phyloP scores from a whole-genome alignment of 64 coral and sea anemone species.

The Hydrozoanthus tunicans region DNA sequence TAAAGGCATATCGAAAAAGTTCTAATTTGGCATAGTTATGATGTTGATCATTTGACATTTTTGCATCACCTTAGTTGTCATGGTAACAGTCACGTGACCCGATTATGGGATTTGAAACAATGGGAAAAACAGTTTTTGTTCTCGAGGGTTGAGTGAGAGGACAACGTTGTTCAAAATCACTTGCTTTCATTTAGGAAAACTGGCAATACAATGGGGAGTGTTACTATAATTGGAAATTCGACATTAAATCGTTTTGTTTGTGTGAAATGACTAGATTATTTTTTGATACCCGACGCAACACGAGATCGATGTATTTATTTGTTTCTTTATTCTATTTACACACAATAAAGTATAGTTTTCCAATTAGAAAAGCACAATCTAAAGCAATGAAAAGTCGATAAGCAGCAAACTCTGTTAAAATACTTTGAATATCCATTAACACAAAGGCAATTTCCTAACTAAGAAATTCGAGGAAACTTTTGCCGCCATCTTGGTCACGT shows the following conservation, averaged over 20 bases:
- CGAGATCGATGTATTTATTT: slow-evolving; percentile 28
- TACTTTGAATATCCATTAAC: neutral
- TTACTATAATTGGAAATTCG: slow-evolving; percentile 22
- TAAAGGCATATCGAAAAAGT: neutral
- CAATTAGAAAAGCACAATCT: slow-evolving; percentile 27
- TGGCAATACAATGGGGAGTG: neutral
- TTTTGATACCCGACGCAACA: slow-evolving; percentile 4
- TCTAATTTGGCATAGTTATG: slow-evolving; percentile 3
- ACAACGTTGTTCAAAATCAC: slow-evolving; percentile 32
- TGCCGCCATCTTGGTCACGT: slow-evolving; percentile 1
- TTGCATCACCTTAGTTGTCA: neutral
- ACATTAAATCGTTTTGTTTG: slow-evolving; percentile 14
- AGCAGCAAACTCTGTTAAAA: slow-evolving; percentile 11
- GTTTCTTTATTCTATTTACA: slow-evolving; percentile 41
- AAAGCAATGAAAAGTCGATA: neutral
- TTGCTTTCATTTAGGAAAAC: neutral
- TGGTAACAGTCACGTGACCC: slow-evolving; percentile 46
- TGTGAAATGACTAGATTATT: neutral
- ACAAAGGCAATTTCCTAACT: slow-evolving; percentile 19
- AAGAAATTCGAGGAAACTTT: slow-evolving; percentile 4
- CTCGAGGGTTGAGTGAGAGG: slow-evolving; percentile 19
- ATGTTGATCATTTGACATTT: slow-evolving; percentile 21
- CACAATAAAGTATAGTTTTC: slow-evolving; percentile 19
- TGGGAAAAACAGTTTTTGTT: slow-evolving; percentile 34
- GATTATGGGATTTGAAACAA: neutral